phyloP scores from a whole-genome alignment of 2,113 vertebrate genomes.

The Prinia subflava region DNA sequence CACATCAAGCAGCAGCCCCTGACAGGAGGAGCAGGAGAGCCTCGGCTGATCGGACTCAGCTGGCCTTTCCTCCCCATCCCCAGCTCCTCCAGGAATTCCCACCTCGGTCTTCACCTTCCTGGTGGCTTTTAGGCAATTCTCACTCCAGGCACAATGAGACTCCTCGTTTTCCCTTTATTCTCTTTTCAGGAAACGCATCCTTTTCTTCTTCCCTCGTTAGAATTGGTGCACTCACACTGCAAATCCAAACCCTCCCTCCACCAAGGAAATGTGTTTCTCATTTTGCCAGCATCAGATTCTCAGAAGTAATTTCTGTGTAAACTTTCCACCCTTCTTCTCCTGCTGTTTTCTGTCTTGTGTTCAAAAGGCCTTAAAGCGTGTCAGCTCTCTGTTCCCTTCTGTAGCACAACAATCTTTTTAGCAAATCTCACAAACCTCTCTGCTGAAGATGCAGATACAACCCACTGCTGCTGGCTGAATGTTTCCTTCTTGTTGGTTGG shows the following conservation, averaged over 20 bases:
- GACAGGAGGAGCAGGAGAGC: not conserved
- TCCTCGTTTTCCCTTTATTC: not conserved
- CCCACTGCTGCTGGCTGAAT: not conserved
- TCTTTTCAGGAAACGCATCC: not conserved
- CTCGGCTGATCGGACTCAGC: conserved; percentile 53
- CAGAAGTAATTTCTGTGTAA: conserved; percentile 32
- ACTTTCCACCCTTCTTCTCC: conserved; percentile 20
- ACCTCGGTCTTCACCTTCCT: not conserved
- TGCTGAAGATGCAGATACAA: not conserved
- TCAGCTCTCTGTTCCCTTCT: not conserved
- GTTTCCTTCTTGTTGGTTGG: not conserved
- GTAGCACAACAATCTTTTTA: not conserved
- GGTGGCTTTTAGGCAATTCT: not conserved
- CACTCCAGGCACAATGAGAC: rapidly evolving
- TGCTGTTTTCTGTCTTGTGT: conserved; percentile 31
- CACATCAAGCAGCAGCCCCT: conserved; percentile 26
- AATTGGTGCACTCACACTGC: rapidly evolving
- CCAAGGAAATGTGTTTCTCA: conserved; percentile 39
- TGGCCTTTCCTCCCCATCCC: not conserved
- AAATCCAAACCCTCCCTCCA: not conserved
- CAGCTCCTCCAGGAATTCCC: not conserved
- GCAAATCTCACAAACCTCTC: not conserved
- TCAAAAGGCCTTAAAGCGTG: not conserved
- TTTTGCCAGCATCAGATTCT: not conserved
- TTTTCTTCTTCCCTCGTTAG: not conserved